Base-by-base conservation (phyloP, 2,888 invertebrate species). In the Lithophane leautieri region DNA sequence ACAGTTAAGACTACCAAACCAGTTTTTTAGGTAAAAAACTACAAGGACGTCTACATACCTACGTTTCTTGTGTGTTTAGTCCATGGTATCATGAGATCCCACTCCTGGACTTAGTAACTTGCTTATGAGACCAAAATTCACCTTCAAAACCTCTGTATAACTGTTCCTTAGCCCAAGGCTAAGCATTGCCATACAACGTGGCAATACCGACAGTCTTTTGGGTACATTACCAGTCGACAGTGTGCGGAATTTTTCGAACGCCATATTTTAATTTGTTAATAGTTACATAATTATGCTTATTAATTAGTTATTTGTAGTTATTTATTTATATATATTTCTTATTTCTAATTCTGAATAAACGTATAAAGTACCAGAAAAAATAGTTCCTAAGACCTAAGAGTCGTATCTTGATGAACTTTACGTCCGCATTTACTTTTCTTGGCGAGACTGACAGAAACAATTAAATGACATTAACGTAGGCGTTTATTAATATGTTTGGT, bases 41-140 rank as follows among this genome's bases (percentile, higher is more conserved):
- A 86, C 86, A 86, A 86, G 86, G 86, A 82, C 86, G 65, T 82
- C 73, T 82, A 54, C 44, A 42, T 50, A n/a, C n/a, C n/a, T n/a
- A 54, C 54, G 54, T 60, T 14, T n/a, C 28, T 67, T n/a, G n/a
- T n/a, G n/a, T n/a, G n/a, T n/a, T n/a, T 25, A 16, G 28, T 28
- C 19, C 34, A 60, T 28, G 22, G 19, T 22, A 34, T 19, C 60
- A 34, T 60, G 28, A 19, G 11, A 22, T 19, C 6, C 2, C 11
- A 28, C 28, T 28, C 19, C 19, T 25, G 56, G 9, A 42, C 44
- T 44, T 14, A 44, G 44, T 44, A 3, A 25, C 25, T 8, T 58
- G 16, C 8, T 25, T 56, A 9, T 9, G 11, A 4, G 9, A 28
- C 11, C 19, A 50, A 50, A 19, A 19, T 34, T 16, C 25, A 56